Percentiles rank a stretch among this genome's conserved stretches.
Conservation (phyloP, 2,113 vertebrate species). For the Atlantisia rogersi region DNA sequence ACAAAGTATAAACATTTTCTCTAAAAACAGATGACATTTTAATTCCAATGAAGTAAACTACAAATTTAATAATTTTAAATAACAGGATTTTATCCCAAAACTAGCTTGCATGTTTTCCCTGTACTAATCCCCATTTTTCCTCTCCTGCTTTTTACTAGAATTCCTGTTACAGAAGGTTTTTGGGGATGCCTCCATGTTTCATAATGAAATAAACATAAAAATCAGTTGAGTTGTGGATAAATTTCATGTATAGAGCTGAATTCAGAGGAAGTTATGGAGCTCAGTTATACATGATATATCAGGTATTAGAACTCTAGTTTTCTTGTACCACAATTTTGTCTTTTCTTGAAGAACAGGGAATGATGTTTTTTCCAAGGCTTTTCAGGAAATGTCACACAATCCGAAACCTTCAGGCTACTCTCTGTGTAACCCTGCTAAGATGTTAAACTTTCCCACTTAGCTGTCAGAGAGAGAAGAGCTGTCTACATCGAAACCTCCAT, state of each 20-base stretch:
- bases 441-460: background rate
- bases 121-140: background rate
- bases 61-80: background rate
- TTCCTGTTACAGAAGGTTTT: background rate
- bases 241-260: background rate
- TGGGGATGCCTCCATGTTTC: background rate
- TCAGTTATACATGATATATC: background rate
- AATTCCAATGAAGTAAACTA: fast-evolving
- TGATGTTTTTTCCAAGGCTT: background rate
- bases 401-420: background rate
- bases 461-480: background rate
- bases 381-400: background rate
- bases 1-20: background rate
- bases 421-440: background rate
- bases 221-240: background rate
- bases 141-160: background rate
- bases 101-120: background rate
- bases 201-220: background rate
- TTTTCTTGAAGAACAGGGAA: background rate
- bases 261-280: background rate
- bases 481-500: background rate
- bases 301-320: background rate
- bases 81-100: background rate
- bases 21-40: background rate
- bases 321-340: background rate